A percentile compares a stretch with the other conserved stretches of the same genome.
Evolutionary conservation across 2,113 vertebrate species (phyloP).

Genomic region (Bungarus multicinctus): DNA sequence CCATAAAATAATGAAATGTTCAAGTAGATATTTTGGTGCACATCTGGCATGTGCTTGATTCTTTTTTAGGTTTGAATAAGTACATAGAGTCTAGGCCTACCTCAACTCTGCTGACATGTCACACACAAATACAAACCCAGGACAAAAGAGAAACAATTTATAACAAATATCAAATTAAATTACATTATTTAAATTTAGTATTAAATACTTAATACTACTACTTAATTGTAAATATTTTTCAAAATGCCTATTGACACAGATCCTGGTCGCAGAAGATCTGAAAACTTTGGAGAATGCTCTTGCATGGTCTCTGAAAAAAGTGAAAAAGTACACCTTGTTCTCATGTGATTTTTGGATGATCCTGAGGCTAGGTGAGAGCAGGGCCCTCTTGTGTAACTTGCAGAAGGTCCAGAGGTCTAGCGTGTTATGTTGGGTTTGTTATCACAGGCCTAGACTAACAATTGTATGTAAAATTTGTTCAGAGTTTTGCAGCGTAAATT

Average conservation of each 20-base stretch:
- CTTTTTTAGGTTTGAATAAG: not conserved
- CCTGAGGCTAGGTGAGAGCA: too few species aligned
- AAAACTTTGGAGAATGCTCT: not conserved
- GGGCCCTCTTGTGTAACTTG: not conserved
- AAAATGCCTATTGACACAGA: not conserved
- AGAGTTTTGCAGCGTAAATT: too few species aligned
- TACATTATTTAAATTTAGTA: not conserved
- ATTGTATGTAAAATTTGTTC: not conserved
- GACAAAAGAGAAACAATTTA: not conserved
- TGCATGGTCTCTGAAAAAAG: too few species aligned
- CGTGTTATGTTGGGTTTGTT: too few species aligned
- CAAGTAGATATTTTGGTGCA: not conserved
- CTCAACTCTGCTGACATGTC: not conserved
- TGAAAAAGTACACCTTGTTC: not conserved
- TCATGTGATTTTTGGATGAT: not conserved
- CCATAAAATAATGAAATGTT: not conserved
- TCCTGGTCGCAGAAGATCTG: not conserved
- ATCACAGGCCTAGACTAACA: not conserved
- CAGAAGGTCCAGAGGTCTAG: not conserved
- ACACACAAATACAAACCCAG: not conserved
- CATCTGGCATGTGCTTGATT: not conserved
- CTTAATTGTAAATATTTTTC: not conserved
- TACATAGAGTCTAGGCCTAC: too few species aligned
- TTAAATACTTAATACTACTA: not conserved
- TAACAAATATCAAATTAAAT: not conserved